Conservation (phyloP, 2,797 vertebrate genomes). For the Enteromius radiatus region DNA sequence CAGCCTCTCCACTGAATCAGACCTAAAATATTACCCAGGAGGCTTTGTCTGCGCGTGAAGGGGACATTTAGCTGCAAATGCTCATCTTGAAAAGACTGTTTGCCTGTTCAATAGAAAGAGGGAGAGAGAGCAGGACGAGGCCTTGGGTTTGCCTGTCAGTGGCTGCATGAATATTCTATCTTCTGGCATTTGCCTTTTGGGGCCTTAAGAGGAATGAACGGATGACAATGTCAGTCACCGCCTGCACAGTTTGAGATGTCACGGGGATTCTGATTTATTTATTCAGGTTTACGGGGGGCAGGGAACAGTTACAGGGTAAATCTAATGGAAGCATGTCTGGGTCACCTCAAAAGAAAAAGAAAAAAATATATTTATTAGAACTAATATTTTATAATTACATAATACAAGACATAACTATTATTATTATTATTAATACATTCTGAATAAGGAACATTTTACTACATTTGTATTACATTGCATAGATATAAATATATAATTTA, state of each 20-base stretch:
- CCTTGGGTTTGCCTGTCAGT: slow-evolving; percentile 55
- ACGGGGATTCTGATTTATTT: slow-evolving; percentile 62
- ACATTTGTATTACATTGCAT: neutral
- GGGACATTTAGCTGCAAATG: slow-evolving; percentile 47
- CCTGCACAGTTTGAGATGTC: slow-evolving; percentile 61
- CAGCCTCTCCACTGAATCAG: slow-evolving; percentile 26
- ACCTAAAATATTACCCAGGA: slow-evolving; percentile 49
- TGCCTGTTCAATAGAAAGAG: slow-evolving; percentile 31
- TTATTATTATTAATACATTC: neutral
- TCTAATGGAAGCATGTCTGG: slow-evolving; percentile 34
- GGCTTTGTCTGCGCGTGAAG: slow-evolving; percentile 22
- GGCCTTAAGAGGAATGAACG: slow-evolving; percentile 59
- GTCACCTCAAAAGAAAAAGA: neutral
- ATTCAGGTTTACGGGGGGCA: slow-evolving; percentile 46
- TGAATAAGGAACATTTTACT: neutral
- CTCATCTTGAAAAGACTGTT: slow-evolving; percentile 40
- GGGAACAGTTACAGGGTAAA: neutral
- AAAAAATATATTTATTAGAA: neutral
- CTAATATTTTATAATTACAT: neutral
- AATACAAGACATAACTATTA: neutral
- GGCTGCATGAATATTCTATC: slow-evolving; percentile 66
- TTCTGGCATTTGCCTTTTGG: slow-evolving; percentile 63
- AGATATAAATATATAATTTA: neutral
- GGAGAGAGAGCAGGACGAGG: neutral
- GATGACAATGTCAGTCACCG: slow-evolving; percentile 60